Evolutionary conservation across 2,113 vertebrate genomes (phyloP).

Genomic region (Archilochus colubris): DNA sequence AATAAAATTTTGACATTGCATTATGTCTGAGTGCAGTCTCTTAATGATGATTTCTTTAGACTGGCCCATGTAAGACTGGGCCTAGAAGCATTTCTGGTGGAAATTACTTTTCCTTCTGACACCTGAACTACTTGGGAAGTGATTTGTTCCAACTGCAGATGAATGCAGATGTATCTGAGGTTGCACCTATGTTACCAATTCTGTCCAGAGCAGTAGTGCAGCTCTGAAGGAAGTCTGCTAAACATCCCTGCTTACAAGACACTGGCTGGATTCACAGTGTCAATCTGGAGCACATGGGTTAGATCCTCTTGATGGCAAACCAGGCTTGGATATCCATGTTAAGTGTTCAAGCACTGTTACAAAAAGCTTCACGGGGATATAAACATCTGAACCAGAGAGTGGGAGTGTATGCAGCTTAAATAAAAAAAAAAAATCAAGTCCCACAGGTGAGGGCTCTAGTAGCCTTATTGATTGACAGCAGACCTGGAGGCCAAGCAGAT

Average conservation of each 20-base stretch:
- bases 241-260: background rate
- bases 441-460: background rate
- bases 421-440: background rate
- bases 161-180: background rate
- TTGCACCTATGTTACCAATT: background rate
- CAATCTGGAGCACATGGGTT: background rate
- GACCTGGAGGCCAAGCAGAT: background rate
- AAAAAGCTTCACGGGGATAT: background rate
- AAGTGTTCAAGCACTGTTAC: background rate
- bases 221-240: background rate
- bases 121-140: background rate
- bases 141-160: background rate
- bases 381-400: background rate
- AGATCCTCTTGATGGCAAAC: background rate
- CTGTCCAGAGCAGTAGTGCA: background rate
- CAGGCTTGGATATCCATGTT: background rate
- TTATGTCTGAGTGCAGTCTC: conserved; percentile 1
- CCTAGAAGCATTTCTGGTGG: background rate
- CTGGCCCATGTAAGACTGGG: background rate
- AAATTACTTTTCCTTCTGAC: background rate
- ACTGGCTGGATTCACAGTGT: background rate
- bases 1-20: conserved; percentile 50
- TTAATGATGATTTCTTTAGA: background rate
- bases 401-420: background rate
- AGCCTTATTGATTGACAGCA: background rate